Base-by-base conservation (phyloP, 2,888 invertebrate species). In the Alloplasta piceator region DNA sequence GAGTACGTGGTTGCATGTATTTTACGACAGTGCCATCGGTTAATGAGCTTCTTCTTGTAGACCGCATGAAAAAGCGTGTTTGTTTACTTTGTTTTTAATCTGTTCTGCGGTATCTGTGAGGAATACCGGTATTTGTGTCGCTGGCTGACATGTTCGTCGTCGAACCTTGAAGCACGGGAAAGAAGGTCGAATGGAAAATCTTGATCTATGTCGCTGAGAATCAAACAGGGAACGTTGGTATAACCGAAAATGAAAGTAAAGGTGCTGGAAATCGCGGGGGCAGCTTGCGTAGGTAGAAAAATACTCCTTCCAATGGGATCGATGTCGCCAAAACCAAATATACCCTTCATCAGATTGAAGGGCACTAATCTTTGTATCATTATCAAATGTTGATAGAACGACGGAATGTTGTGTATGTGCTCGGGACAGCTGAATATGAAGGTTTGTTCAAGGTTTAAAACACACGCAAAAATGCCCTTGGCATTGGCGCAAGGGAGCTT, bases 191-290 rank as follows among this genome's bases (percentile, higher is more conserved):
- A 91, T 98, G 98, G 39, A 98, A 91, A 56, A 98, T n/a, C n/a
- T n/a, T 99, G 99, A 94, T 99, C 99, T 85, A 99, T 99, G 6
- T 98, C 99, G 93, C 99, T 99, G 0, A 99, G 99, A 83, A 99
- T 98, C 3, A 98, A 94, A 89, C 96, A 96, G 4, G 95, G 96
- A 61, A 98, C 94, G 87, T 96, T 96, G 89, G 95, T 95, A 66
- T 95, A 93, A 0, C 95, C 96, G 92, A 99, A 99, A 89, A 99
- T 97, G 81, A 96, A 95, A 0, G 99, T 99, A 92, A 98, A 98
- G 7, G 97, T 96, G 1, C 96, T 96, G 0, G 97, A 97, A 86
- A 99, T 94, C 0, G 98, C 96, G 0, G 99, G 99, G 0, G 98
- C 98, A 0, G 99, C 99, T 93, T 99, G 98, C 46, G 98, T 96